A percentile compares a stretch with the other conserved stretches of the same genome.
Evolutionary conservation across 2,888 invertebrate genomes (phyloP).

Genomic region (Cephus pygmeus): DNA sequence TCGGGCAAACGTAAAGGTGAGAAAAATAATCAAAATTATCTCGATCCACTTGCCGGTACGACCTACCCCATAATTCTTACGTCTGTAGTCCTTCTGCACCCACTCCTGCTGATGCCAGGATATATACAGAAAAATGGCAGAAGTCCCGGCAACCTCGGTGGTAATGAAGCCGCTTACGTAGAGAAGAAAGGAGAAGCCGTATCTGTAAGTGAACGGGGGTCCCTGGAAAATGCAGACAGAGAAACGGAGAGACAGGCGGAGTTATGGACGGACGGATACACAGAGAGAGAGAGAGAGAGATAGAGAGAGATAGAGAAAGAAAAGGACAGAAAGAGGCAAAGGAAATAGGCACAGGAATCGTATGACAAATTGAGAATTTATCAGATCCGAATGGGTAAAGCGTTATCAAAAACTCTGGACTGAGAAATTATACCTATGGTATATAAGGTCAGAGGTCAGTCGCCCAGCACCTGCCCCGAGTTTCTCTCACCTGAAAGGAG

Average conservation of each 20-base stretch:
- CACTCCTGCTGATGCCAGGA: slow-evolving; percentile 80
- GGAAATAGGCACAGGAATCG: background rate
- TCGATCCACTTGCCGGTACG: background rate
- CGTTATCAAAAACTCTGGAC: background rate
- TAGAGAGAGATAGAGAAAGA: background rate
- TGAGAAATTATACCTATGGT: background rate
- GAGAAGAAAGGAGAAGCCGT: slow-evolving; percentile 89
- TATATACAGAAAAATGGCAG: slow-evolving; percentile 88
- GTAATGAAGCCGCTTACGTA: slow-evolving; percentile 87
- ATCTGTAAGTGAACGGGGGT: slow-evolving; percentile 85
- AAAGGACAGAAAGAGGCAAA: background rate
- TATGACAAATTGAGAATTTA: background rate
- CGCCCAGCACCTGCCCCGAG: background rate
- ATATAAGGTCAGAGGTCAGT: background rate
- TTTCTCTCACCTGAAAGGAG: slow-evolving; percentile 68
- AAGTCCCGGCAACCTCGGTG: slow-evolving; percentile 86
- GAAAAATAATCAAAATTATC: background rate
- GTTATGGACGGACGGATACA: background rate
- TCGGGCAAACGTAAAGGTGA: background rate
- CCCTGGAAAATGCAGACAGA: slow-evolving; percentile 67
- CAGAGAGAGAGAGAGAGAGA: background rate
- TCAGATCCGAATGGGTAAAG: background rate
- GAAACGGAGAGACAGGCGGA: background rate
- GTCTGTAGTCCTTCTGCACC: slow-evolving; percentile 68
- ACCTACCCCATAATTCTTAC: slow-evolving; percentile 55